Evolutionary conservation across 1,140 invertebrate genomes (phyloP), one percentile per base, ranked within the genome.

Genomic region (Spodoptera litura): DNA sequence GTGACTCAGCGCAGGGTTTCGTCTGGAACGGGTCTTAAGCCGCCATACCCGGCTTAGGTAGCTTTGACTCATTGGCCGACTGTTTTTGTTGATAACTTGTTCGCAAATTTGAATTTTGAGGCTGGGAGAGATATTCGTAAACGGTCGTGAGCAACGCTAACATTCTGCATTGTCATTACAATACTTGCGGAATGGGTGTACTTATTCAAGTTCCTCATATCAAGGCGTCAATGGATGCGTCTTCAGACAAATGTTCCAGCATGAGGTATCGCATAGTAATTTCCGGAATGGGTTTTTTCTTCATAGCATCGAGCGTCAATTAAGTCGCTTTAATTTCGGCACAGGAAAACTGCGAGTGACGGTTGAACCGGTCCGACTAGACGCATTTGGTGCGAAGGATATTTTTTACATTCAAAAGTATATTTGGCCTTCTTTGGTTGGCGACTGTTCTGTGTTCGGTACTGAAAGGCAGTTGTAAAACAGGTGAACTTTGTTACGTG

Each of bases 241-340:
- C 53, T 68, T 56, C 58, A 38, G 52, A 35, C 25, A 76, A 66
- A 31, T 31, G 35, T 76, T 8, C 27, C 52, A 80, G 71, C 78
- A 75, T 85, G 83, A 85, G 71, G n/a, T 79, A 84, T 58, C 58
- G 64, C 77, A 75, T 73, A 82, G 77, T 81, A 82, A 86, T 88
- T 88, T 88, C 86, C 86, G 83, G 86, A 81, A 76, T 51, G 58
- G 31, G 78, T 73, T 80, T 84, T 82, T 83, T 75, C 13, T 72
- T 74, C 53, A 61, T 12, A 66, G 44, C 38, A 49, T 66, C 62
- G 62, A 66, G 15, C 62, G 64, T 78, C 82, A 85, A 88, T 88
- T 85, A 85, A 84, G 82, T 73, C 78, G 68, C 78, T 84, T 85
- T 86, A 85, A 83, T 83, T 87, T 83, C 53, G 83, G 78, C 81